Percentiles rank a stretch among this genome's conserved stretches.
phyloP scores from a whole-genome alignment of 2,888 invertebrate genomes.

The Platynereis dumerilii region DNA sequence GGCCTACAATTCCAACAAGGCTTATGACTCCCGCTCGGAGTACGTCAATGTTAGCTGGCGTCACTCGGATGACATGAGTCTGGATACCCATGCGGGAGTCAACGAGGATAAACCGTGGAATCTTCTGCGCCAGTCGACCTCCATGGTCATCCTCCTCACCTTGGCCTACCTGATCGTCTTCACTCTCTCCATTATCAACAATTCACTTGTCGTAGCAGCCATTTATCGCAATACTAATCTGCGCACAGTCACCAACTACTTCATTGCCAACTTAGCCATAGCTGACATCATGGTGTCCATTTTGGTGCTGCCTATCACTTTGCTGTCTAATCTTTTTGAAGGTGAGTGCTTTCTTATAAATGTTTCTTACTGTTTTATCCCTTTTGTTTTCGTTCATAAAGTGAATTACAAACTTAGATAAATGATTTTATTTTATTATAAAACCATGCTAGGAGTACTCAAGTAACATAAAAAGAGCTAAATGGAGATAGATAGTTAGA shows the following conservation, averaged over 20 bases:
- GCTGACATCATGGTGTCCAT: constrained; percentile 38
- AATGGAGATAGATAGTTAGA: too few species aligned
- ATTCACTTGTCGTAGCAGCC: constrained; percentile 34
- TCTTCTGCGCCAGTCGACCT: constrained; percentile 45
- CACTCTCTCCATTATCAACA: constrained; percentile 36
- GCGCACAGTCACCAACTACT: constrained; percentile 37
- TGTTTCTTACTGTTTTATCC: too few species aligned
- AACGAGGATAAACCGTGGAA: constrained; percentile 26
- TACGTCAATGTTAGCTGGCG: too few species aligned
- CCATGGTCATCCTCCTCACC: constrained; percentile 33
- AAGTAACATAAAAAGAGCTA: too few species aligned
- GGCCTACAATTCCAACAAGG: too few species aligned
- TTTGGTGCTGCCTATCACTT: constrained; percentile 38
- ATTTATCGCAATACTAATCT: constrained; percentile 34
- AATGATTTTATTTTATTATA: too few species aligned
- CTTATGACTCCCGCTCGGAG: too few species aligned
- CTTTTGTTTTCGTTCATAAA: too few species aligned
- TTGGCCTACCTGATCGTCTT: constrained; percentile 35
- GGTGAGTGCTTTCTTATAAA: constrained; percentile 39
- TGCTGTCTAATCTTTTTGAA: constrained; percentile 35
- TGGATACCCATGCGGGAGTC: too few species aligned
- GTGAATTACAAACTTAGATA: too few species aligned
- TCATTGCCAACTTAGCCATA: constrained; percentile 39
- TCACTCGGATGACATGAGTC: too few species aligned
- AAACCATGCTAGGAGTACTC: too few species aligned